phyloP scores from a whole-genome alignment of 2,888 invertebrate species.

The Dynastes hyllus region DNA sequence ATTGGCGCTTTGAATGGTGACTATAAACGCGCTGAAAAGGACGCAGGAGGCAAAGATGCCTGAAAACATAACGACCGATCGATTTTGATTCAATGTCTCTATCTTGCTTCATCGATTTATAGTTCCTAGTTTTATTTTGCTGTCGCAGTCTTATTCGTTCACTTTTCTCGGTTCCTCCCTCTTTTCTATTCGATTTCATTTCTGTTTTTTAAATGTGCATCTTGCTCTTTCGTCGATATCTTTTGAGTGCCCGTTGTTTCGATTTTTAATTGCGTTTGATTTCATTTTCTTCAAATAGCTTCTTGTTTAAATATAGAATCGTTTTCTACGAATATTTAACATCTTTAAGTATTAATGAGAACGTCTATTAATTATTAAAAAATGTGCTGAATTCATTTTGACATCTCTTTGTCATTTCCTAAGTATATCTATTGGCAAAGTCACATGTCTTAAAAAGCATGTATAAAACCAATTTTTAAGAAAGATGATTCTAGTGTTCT shows the following conservation, averaged over 20 bases:
- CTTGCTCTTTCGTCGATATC: slow-evolving; percentile 17
- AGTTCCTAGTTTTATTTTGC: slow-evolving; percentile 12
- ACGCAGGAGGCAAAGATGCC: slow-evolving; percentile 52
- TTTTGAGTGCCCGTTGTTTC: slow-evolving; percentile 12
- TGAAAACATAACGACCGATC: slow-evolving; percentile 49
- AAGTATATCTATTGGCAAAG: too few species aligned
- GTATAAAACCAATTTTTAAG: too few species aligned
- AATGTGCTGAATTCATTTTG: too few species aligned
- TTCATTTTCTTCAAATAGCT: background rate
- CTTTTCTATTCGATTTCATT: slow-evolving; percentile 35
- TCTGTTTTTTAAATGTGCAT: slow-evolving; percentile 27
- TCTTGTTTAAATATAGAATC: background rate
- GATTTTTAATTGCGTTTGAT: slow-evolving; percentile 7
- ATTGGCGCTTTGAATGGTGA: slow-evolving; percentile 34
- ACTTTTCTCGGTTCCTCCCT: slow-evolving; percentile 8
- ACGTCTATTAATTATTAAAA: background rate
- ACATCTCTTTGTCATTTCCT: too few species aligned
- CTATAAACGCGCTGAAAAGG: background rate
- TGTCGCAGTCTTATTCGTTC: background rate
- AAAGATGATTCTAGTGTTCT: too few species aligned
- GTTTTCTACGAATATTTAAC: background rate
- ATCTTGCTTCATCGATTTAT: slow-evolving; percentile 42
- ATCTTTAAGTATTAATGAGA: background rate
- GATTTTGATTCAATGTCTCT: slow-evolving; percentile 45
- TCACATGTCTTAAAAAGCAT: too few species aligned